Conservation (phyloP, 2,797 vertebrate genomes). For the Lindbergichthys nudifrons region DNA sequence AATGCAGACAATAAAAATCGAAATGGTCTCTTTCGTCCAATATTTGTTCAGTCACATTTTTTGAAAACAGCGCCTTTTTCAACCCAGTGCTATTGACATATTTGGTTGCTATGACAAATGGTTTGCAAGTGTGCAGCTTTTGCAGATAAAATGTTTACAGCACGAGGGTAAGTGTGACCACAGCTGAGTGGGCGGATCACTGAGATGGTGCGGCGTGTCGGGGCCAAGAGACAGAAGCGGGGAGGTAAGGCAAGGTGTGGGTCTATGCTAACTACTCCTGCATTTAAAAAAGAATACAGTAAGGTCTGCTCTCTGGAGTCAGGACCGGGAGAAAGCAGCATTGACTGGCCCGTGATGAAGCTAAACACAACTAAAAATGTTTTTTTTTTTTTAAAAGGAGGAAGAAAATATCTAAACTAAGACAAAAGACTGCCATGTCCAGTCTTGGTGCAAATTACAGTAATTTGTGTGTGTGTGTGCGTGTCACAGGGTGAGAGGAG, state of each 20-base stretch:
- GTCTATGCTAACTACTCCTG: slow-evolving; percentile 66
- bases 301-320: slow-evolving; percentile 59
- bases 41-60: slow-evolving; percentile 72
- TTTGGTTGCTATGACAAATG: slow-evolving; percentile 70
- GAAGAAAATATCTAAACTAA: slow-evolving; percentile 37
- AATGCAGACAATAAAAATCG: slow-evolving; percentile 28
- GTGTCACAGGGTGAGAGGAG: slow-evolving; percentile 38
- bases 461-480: slow-evolving; percentile 42
- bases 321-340: slow-evolving; percentile 63
- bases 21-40: slow-evolving; percentile 39
- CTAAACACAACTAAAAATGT: slow-evolving; percentile 55
- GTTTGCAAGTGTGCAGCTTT: slow-evolving; percentile 54
- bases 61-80: slow-evolving; percentile 67
- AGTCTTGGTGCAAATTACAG: slow-evolving; percentile 76
- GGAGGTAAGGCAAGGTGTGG: slow-evolving; percentile 79
- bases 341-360: slow-evolving; percentile 57
- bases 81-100: slow-evolving; percentile 76
- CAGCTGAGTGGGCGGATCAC: slow-evolving; percentile 39
- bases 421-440: slow-evolving; percentile 60
- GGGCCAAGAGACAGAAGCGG: slow-evolving; percentile 52
- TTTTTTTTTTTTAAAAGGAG: slow-evolving; percentile 1
- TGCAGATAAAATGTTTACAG: slow-evolving; percentile 59
- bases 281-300: slow-evolving; percentile 74
- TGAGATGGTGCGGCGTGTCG: slow-evolving; percentile 32
- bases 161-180: slow-evolving; percentile 50